Evolutionary conservation across 2,888 invertebrate species (phyloP), one percentile per base, ranked within the genome.

Genomic region (Mimachlamys varia): DNA sequence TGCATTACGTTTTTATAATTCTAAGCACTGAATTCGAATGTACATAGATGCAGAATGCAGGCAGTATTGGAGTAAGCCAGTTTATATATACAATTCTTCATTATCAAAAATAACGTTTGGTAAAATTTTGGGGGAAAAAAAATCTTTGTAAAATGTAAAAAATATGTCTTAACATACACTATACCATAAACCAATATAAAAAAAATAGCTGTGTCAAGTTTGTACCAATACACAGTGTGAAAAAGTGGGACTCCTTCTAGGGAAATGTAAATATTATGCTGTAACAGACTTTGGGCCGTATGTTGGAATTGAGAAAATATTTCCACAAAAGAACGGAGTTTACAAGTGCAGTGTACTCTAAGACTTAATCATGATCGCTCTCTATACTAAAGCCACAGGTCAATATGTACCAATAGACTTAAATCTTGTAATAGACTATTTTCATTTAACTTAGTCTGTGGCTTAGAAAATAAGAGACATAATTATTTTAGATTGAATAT

Each of bases 291-390:
- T 76, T 76, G 76, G 76, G 33, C 76, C 76, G 27, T 27, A 27
- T 27, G 33, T 76, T 76, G 76, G 17, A 76, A 76, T 33, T 33
- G 33, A 76, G 0, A 76, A 76, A 76, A 27, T 22, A 33, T 76
- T 76, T 53, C 19, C 53, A 53, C 19, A 17, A 53, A n/a, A 53
- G 53, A 53, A 53, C 12, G 15, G 12, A 44, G 44, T 44, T 44
- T 44, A 7, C 62, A 62, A 62, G 76, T 76, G 58, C 19, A 58
- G 7, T 76, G 76, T 76, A 76, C 76, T 76, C 76, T 76, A 76
- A 76, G 76, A 76, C 10, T 33, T 76, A 76, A 22, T 58, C 19
- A 10, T 58, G 33, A 27, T 76, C 27, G 27, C 76, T 15, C 12
- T 22, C 76, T 7, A n/a, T n/a, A 76, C 33, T 76, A 15, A 12